Conservation (phyloP, 2,888 invertebrate species). For the Epinotia nisella region DNA sequence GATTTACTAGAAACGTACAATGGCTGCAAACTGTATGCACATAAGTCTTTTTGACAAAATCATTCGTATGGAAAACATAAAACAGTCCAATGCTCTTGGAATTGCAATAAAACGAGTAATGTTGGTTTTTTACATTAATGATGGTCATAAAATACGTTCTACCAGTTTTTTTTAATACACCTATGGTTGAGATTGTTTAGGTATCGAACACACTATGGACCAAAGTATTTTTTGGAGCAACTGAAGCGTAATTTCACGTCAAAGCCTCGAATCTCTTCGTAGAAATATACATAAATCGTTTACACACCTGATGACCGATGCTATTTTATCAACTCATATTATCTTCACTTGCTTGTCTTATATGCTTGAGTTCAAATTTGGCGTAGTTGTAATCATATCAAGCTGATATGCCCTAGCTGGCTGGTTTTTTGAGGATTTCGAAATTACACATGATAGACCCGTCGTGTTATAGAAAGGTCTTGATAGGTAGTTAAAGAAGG, state of each 20-base stretch:
- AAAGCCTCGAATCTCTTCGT: no score
- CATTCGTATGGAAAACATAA: neutral
- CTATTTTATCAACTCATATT: no score
- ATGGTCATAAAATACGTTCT: neutral
- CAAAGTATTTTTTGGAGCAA: neutral
- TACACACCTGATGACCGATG: no score
- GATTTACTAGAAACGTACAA: neutral
- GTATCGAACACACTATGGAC: neutral
- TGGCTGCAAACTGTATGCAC: neutral
- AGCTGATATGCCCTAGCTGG: no score
- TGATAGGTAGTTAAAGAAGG: no score
- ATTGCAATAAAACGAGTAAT: constrained; percentile 5
- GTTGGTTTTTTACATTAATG: neutral
- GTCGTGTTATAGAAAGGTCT: no score
- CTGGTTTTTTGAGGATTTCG: no score
- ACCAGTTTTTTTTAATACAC: neutral
- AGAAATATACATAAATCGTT: no score
- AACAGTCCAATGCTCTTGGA: neutral
- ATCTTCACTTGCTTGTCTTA: no score
- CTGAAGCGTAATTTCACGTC: neutral
- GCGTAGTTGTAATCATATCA: no score
- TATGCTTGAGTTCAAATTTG: no score
- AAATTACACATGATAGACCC: no score
- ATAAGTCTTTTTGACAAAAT: neutral
- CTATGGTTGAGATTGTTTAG: neutral